Percentiles rank a stretch among this genome's conserved stretches.
These are phyloP conservation scores for Polylopha cassiicola DNA, from an alignment of 2,888 invertebrate species.

Conservation along the genomic window DNA sequence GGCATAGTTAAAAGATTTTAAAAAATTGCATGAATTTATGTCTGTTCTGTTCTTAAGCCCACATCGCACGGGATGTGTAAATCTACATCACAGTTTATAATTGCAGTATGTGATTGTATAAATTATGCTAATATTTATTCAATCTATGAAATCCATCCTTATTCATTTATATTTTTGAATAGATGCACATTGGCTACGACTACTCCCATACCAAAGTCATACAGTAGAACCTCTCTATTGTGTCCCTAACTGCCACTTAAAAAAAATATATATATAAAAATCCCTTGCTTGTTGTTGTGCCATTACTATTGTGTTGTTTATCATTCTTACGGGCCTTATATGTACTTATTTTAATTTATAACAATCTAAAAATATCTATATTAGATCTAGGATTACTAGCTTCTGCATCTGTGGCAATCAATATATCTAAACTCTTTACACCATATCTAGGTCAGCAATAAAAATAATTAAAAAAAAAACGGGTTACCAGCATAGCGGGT, in stretches of 20 bases:
- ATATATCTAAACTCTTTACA: too few species aligned
- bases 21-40: conserved; percentile 32
- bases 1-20: conserved; percentile 17
- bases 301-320: too few species aligned
- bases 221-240: conserved; percentile 43
- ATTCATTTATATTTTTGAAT: too few species aligned
- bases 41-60: conserved; percentile 18
- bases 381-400: neutral
- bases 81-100: conserved; percentile 48
- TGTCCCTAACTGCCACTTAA: conserved; percentile 5
- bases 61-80: conserved; percentile 58
- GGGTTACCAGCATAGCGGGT: conserved; percentile 31
- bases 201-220: conserved; percentile 37
- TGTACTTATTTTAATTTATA: too few species aligned
- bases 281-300: conserved; percentile 6
- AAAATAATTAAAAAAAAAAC: conserved; percentile 3
- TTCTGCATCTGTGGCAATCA: neutral
- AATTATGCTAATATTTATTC: conserved; percentile 24
- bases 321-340: too few species aligned
- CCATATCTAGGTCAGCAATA: too few species aligned
- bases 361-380: too few species aligned
- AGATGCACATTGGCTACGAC: conserved; percentile 61
- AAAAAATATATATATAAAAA: neutral
- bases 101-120: conserved; percentile 21
- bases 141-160: conserved; percentile 53